Base-by-base conservation (phyloP, 2,888 invertebrate genomes). In the Sialis fuliginosa region DNA sequence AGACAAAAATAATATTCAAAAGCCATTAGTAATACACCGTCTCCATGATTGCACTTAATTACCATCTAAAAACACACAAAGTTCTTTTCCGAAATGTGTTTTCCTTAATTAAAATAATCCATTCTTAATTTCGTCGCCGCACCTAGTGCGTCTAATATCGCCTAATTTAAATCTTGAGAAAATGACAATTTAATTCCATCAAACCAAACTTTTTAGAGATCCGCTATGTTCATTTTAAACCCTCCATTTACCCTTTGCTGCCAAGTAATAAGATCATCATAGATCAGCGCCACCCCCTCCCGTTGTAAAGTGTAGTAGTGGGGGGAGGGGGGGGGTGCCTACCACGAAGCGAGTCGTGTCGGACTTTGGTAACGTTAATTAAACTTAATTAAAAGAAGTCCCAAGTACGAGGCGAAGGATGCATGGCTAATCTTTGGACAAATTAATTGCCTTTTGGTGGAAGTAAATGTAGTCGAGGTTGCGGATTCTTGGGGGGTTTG, bases 361-460 rank as follows among this genome's bases (percentile, higher is more conserved):
- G 62, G 64, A 62, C 64, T 64, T 64, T 63, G 64, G 64, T 60
- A 65, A 65, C 64, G 65, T 64, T 67, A 67, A 67, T 67, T 66
- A 66, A 65, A 67, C 62, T 65, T 66, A 66, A 67, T 66, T 66
- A 66, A 66, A 66, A 66, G 66, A 66, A 66, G 58, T 64, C 52
- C 50, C 56, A 57, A 56, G 58, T 13, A 32, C 42, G 22, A 42
- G 22, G 32, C 22, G 30, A 10, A 60, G 62, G 62, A 65, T 62
- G 64, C 62, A 63, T 60, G 62, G 63, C 59, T 65, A 65, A 65
- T 66, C 65, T 64, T 62, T 59, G 61, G 61, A 62, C 63, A 64
- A 65, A 65, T 66, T 66, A 66, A 66, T 66, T 65, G 64, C 63
- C 61, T 61, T 60, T 59, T 59, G 62, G 60, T 60, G 13, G 42